Base-by-base conservation (phyloP, 2,113 vertebrate genomes). In the Chloroceryle aenea region DNA sequence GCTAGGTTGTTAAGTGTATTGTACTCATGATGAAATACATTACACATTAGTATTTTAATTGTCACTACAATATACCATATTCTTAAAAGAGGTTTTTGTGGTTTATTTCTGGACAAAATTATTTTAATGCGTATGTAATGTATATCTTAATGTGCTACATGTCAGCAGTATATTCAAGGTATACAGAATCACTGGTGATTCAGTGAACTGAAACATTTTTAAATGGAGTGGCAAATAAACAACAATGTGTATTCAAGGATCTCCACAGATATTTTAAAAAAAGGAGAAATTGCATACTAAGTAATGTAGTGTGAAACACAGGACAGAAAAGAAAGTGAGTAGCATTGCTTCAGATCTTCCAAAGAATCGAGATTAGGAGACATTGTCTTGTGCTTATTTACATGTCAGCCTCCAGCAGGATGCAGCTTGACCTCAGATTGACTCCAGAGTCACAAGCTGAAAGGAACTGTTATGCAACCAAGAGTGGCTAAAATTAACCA, bases 391-490 rank as follows among this genome's bases (percentile, higher is more conserved):
- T 48, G 20, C 30, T 89, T 79, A 96, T 85, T 92, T 93, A 83
- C 86, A 75, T 89, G 80, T 79, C 82, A 96, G 91, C 90, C 90
- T 95, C 40, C 84, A 94, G 95, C 85, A 68, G 77, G 58, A 71
- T 92, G 71, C 40, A 85, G 71, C 59, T 84, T 97, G 96, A 97
- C 96, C 96, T 87, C 77, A 92, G 67, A 71, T 80, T 96, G 94
- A 96, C 94, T 97, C 84, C 76, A 72, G 90, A 93, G 59, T 96
- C 71, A 83, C 94, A 94, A 93, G 83, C 79, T 93, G 80, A 97
- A 92, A 94, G 80, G 94, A 97, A 97, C 75, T 0, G 93, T 97
- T 97, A 97, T 89, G 81, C 95, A 97, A 97, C 83, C 17, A 29
- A 78, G 77, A 78, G 74, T 45, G 67, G 82, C 93, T 96, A 95